Evolutionary conservation across 2,113 vertebrate genomes (phyloP).

Genomic region (Pampusana beccarii): DNA sequence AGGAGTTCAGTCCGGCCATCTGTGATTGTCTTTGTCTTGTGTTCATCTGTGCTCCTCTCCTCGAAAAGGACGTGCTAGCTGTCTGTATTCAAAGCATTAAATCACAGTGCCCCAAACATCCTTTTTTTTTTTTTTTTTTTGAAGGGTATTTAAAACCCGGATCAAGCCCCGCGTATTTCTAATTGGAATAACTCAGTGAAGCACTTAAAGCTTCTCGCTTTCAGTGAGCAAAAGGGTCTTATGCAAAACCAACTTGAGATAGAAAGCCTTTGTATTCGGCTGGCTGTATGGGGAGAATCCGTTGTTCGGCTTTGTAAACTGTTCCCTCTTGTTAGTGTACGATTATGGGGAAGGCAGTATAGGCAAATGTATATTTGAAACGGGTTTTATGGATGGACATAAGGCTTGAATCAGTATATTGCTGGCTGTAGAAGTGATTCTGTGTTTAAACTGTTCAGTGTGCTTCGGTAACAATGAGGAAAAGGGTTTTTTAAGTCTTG

Average conservation of each 20-base stretch:
- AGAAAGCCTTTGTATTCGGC: not conserved
- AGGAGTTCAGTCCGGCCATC: not conserved
- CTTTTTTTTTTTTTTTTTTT: not conserved
- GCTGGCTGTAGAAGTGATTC: not conserved
- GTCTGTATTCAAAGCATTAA: not conserved
- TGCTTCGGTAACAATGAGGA: not conserved
- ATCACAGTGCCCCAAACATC: rapidly evolving
- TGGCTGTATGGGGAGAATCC: not conserved
- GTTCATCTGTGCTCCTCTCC: not conserved
- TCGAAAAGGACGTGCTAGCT: not conserved
- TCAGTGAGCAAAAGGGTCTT: not conserved
- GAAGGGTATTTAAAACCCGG: not conserved
- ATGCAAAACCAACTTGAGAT: not conserved
- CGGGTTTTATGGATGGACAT: rapidly evolving
- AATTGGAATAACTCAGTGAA: not conserved
- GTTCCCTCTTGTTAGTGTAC: not conserved
- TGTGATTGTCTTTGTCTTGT: not conserved
- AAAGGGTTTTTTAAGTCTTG: not conserved
- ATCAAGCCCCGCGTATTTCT: not conserved
- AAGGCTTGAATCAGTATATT: not conserved
- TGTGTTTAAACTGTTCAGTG: not conserved
- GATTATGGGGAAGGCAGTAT: not conserved
- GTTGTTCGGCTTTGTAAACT: not conserved
- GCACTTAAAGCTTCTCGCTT: not conserved
- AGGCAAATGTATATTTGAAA: not conserved